Evolutionary conservation across 1,140 invertebrate species (phyloP).

Genomic region (Zaprionus africanus): DNA sequence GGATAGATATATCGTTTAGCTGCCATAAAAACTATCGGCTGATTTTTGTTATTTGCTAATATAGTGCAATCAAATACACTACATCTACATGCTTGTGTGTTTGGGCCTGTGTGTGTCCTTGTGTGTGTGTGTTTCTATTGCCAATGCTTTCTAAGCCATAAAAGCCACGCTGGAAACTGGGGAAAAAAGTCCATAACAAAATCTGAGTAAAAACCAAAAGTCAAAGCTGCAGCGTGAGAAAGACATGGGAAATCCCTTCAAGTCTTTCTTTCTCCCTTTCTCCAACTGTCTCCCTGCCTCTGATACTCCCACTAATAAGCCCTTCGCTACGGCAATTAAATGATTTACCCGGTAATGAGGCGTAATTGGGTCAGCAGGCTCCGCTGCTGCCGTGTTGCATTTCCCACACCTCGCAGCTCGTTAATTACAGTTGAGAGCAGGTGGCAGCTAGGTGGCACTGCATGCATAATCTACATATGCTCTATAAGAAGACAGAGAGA

Average conservation of each 20-base stretch:
- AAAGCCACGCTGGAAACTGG: constrained; percentile 36
- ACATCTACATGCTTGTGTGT: no score
- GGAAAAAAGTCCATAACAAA: constrained; percentile 26
- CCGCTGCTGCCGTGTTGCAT: constrained; percentile 23
- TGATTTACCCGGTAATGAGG: constrained; percentile 65
- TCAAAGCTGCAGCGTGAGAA: constrained; percentile 24
- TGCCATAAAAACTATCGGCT: no score
- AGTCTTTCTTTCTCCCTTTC: not conserved
- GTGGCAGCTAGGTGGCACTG: constrained; percentile 15
- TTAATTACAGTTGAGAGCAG: constrained; percentile 46
- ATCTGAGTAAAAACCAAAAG: constrained; percentile 61
- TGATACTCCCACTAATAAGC: not conserved
- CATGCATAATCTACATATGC: constrained; percentile 25
- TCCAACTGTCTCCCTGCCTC: not conserved
- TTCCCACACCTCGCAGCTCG: constrained; percentile 31
- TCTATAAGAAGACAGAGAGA: not conserved
- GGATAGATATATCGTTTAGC: no score
- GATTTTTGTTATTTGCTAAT: no score
- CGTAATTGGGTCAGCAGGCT: constrained; percentile 68
- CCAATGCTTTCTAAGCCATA: constrained; percentile 67
- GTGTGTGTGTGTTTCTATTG: constrained; percentile 34
- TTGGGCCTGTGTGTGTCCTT: constrained; percentile 53
- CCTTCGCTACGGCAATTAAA: constrained; percentile 59
- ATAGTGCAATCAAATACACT: no score
- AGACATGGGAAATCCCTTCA: not conserved